Evolutionary conservation across 2,113 vertebrate species (phyloP).

Genomic region (Sigmodon hispidus): DNA sequence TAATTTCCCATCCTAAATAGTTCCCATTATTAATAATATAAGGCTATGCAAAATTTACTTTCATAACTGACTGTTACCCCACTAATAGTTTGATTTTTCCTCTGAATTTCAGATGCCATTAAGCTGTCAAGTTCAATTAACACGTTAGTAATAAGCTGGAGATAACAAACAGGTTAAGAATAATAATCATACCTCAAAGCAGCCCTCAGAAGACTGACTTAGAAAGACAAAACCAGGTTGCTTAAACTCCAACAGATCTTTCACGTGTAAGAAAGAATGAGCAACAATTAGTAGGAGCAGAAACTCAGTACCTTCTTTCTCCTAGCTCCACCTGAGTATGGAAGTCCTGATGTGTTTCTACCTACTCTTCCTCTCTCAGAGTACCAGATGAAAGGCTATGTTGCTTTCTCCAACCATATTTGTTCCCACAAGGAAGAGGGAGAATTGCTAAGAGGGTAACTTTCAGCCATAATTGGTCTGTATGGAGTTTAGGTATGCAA

Average conservation of each 20-base stretch:
- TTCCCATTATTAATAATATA: conserved; percentile 60
- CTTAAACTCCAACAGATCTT: conserved; percentile 64
- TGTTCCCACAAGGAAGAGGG: neutral
- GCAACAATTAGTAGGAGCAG: neutral
- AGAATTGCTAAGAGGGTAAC: neutral
- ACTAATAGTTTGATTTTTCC: conserved; percentile 77
- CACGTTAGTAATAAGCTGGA: conserved; percentile 57
- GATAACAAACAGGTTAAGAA: conserved; percentile 73
- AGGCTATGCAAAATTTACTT: conserved; percentile 41
- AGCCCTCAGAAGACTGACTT: conserved; percentile 72
- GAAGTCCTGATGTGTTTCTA: accelerated
- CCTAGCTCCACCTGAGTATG: neutral
- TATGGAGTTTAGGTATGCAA: too few relatives aligned
- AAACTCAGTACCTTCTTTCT: accelerated
- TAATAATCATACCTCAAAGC: conserved; percentile 69
- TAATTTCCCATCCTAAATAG: conserved; percentile 56
- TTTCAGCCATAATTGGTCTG: neutral
- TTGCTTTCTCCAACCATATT: neutral
- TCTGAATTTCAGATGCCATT: conserved; percentile 74
- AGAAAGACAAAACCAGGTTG: conserved; percentile 69
- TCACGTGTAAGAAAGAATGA: conserved; percentile 45
- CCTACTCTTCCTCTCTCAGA: too few relatives aligned
- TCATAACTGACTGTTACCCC: conserved; percentile 76
- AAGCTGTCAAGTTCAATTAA: conserved; percentile 71
- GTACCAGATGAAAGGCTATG: neutral